Base-by-base conservation (phyloP, 2,113 vertebrate genomes). In the Oncorhynchus tshawytscha region DNA sequence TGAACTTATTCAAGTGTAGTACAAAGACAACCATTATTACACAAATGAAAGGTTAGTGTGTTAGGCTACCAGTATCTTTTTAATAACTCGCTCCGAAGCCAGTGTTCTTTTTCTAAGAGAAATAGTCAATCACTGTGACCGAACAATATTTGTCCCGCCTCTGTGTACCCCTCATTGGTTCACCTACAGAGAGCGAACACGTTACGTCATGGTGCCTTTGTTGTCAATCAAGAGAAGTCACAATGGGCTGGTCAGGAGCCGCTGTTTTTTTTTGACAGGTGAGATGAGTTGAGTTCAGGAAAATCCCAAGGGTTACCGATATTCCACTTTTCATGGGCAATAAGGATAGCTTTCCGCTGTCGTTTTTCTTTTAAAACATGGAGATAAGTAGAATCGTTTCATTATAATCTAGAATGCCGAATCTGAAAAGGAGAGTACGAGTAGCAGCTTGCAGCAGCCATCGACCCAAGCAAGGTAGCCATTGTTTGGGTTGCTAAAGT, bases 401-500 rank as follows among this genome's bases (percentile, higher is more conserved):
- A n/a, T 60, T 51, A 34, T 64, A 31, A 16, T 67, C 15, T 29
- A 39, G 54, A 49, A 77, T 22, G 70, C 18, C 39, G 29, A 70
- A 49, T 18, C 67, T 24, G 66, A 60, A 51, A 60, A 34, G 31
- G 24, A 18, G 66, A 48, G 54, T 39, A 34, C n/a, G 24, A 7
- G 29, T 81, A 84, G 86, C 82, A 73, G 27, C 74, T 84, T 75
- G 75, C 84, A 45, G 39, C 39, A 24, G 16, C 74, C 73, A 12
- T 71, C 15, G 68, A 68, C 25, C 15, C 27, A 34, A 86, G 82
- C 85, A 78, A 85, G 84, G 84, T 84, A 82, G 88, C 87, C 88
- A 92, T 92, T 92, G 91, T 92, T 92, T 90, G 84, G 86, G 85
- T 85, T 86, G 88, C 80, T 34, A 68, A 68, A 29, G 25, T 82